phyloP scores from a whole-genome alignment of 2,797 vertebrate species.

The Glyptemys insculpta region DNA sequence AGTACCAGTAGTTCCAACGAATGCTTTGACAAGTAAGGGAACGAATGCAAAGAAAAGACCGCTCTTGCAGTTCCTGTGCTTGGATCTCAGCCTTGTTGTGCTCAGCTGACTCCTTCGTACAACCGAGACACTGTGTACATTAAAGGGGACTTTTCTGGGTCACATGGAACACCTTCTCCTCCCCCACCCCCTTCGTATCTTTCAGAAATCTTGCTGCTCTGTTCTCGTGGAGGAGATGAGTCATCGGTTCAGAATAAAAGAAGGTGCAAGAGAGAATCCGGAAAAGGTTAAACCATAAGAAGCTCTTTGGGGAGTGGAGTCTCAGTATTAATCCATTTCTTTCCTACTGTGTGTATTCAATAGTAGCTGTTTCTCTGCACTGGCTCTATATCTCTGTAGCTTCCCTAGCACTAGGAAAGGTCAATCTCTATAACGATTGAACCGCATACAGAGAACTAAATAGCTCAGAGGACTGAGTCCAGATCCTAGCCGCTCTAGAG shows the following conservation, averaged over 20 bases:
- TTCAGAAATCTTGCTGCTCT: slow-evolving; percentile 90
- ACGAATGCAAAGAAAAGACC: background rate
- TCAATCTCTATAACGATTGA: background rate
- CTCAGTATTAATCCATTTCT: background rate
- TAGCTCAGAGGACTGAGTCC: background rate
- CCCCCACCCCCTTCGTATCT: background rate
- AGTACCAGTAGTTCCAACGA: background rate
- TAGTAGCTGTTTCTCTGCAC: background rate
- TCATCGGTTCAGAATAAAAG: slow-evolving; percentile 80
- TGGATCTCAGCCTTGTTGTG: background rate
- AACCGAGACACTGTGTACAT: background rate
- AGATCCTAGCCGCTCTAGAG: background rate
- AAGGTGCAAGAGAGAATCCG: slow-evolving; percentile 71
- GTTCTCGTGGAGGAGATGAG: slow-evolving; percentile 87
- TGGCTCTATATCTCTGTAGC: slow-evolving; percentile 5
- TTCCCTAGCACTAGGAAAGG: slow-evolving; percentile 20
- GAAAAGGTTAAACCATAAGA: slow-evolving; percentile 86
- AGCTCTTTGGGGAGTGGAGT: rapidly evolving
- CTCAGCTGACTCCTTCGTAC: background rate
- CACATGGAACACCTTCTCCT: background rate
- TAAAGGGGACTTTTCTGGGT: background rate
- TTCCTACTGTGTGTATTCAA: background rate
- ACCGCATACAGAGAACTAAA: background rate
- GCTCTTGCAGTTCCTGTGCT: background rate
- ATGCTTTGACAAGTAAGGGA: background rate